Percentiles rank a stretch among this genome's conserved stretches.
Evolutionary conservation across 2,888 invertebrate genomes (phyloP).

Genomic region (Cataglyphis albicans): DNA sequence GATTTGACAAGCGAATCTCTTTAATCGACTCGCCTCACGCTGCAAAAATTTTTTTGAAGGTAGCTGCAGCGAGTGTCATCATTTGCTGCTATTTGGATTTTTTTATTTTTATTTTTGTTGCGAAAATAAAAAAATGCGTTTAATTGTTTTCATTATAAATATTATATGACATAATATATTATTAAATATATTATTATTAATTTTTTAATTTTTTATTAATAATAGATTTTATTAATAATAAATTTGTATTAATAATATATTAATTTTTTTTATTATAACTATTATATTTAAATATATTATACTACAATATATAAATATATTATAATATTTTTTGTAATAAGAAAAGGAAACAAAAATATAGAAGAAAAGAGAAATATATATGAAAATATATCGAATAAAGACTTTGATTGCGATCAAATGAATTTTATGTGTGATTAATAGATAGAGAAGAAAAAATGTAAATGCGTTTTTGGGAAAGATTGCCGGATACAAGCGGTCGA

Average conservation of each 20-base stretch:
- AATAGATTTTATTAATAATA: too few relatives aligned
- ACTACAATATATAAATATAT: too few relatives aligned
- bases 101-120: not conserved
- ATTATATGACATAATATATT: too few relatives aligned
- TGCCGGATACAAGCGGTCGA: not conserved
- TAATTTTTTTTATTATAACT: not conserved
- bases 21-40: not conserved
- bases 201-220: too few relatives aligned
- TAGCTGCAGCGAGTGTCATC: not conserved
- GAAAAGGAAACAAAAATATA: too few relatives aligned
- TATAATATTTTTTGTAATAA: too few relatives aligned
- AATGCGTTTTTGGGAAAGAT: not conserved
- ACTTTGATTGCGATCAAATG: conserved; percentile 1
- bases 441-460: not conserved
- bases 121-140: too few relatives aligned
- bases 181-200: too few relatives aligned
- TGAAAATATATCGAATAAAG: not conserved
- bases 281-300: too few relatives aligned
- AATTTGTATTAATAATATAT: too few relatives aligned
- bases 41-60: not conserved
- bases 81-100: not conserved
- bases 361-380: too few relatives aligned
- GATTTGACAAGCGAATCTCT: conserved; percentile 25
- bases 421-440: not conserved
- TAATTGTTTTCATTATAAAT: not conserved